These are phyloP conservation scores for Eptesicus fuscus DNA, from an alignment of 2,113 vertebrate genomes.

Conservation along the genomic window DNA sequence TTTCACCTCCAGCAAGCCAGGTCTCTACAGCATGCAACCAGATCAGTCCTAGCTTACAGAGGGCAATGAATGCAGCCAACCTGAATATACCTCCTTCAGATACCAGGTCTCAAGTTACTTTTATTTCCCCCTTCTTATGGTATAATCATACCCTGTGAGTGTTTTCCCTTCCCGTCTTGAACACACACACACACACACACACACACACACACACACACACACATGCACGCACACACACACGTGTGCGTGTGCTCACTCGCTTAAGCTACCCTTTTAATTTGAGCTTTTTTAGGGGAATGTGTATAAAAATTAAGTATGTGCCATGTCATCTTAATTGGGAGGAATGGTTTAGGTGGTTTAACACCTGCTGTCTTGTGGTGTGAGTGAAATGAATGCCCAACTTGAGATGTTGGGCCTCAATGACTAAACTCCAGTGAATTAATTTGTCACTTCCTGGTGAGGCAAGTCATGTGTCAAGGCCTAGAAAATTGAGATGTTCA, in stretches of 20 bases:
- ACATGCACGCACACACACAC: neutral
- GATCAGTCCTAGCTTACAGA: conserved; percentile 79
- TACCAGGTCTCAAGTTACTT: conserved; percentile 86
- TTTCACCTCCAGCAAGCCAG: conserved; percentile 79
- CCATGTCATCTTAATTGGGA: neutral
- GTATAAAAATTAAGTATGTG: neutral
- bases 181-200: neutral
- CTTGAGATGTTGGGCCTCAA: neutral
- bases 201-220: neutral
- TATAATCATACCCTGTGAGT: conserved; percentile 45
- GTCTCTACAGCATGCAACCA: conserved; percentile 79
- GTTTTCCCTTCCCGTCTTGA: conserved; percentile 28
- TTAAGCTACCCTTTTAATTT: neutral
- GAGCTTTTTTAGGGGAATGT: neutral
- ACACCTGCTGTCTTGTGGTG: neutral
- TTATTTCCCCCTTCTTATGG: conserved; percentile 66
- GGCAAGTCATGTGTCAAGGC: neutral
- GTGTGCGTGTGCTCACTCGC: too few relatives aligned
- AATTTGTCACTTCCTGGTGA: neutral
- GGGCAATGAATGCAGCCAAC: conserved; percentile 80
- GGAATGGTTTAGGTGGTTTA: neutral
- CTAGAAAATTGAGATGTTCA: neutral
- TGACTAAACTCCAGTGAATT: neutral
- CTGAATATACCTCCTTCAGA: conserved; percentile 85
- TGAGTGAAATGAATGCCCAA: neutral